Evolutionary conservation across 2,113 vertebrate species (phyloP).

Genomic region (Monopterus albus): DNA sequence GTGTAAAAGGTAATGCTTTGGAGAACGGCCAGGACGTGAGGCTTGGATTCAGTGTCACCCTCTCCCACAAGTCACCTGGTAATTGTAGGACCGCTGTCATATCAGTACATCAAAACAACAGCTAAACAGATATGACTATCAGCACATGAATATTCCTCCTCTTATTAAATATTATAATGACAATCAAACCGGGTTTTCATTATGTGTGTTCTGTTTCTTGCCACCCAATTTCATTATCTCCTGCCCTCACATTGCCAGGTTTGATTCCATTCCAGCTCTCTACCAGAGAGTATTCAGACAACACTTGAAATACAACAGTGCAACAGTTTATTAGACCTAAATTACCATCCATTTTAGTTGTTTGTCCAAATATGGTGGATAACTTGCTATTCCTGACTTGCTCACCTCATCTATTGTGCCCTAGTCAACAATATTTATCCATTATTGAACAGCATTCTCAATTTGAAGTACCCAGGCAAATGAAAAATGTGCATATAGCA

Average conservation of each 20-base stretch:
- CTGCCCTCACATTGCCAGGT: conserved; percentile 32
- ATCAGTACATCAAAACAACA: conserved; percentile 24
- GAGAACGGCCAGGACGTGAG: conserved; percentile 57
- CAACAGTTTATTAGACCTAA: conserved; percentile 26
- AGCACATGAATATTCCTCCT: not conserved
- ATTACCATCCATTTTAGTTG: conserved; percentile 54
- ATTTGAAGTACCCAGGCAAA: conserved; percentile 37
- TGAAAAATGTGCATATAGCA: conserved; percentile 35
- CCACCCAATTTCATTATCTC: conserved; percentile 51
- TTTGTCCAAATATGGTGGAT: conserved; percentile 29
- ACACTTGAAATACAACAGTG: conserved; percentile 19
- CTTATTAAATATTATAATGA: conserved; percentile 30
- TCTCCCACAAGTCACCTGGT: conserved; percentile 38
- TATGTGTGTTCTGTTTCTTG: conserved; percentile 32
- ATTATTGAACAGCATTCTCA: conserved; percentile 44
- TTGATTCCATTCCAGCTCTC: conserved; percentile 53
- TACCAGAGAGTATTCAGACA: conserved; percentile 34
- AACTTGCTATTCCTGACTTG: conserved; percentile 35
- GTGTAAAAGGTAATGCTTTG: conserved; percentile 72
- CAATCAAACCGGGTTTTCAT: conserved; percentile 21
- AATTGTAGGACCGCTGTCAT: conserved; percentile 16
- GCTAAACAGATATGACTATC: conserved; percentile 11
- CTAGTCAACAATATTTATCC: conserved; percentile 47
- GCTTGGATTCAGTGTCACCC: conserved; percentile 36
- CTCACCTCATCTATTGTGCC: conserved; percentile 42